Evolutionary conservation across 2,888 invertebrate species (phyloP), one percentile per base, ranked within the genome.

Genomic region (Desoria tigrina): DNA sequence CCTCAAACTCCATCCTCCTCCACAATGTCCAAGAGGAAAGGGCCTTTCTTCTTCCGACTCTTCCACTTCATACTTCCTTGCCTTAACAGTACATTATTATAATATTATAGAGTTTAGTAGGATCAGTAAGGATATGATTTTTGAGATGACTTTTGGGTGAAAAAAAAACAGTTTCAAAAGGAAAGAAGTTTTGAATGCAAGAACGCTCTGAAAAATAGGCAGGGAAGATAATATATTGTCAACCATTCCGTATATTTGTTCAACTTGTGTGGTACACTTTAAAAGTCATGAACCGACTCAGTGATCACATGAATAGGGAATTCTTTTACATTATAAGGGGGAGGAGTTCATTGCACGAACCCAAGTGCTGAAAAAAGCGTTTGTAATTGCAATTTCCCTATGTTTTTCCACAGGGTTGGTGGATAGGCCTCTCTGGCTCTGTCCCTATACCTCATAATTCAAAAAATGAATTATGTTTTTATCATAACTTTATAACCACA

Each of bases 211-310:
- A n/a, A n/a, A 45, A 21, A 4, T 45, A n/a, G 21, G 6, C 21
- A 6, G 45, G 45, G 21, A 18, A n/a, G 21, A 45, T 11, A 39
- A 39, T 11, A 6, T 16, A 45, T 45, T 45, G 45, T 45, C 21
- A 45, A 45, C 45, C 21, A 18, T 6, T 16, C 6, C 4, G 45
- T 18, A 16, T 45, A 76, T 74, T 76, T 76, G 76, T 76, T 73
- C 76, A 56, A 68, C 74, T 68, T 74, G 76, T 76, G 76, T 67
- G 76, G 74, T 64, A 73, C 51, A 51, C 55, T 55, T 55, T 27
- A n/a, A 32, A 32, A 55, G 6, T 32, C 55, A 55, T 32, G 51
- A 51, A 26, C 37, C 55, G 55, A 55, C 18, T 32, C 55, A 55
- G 32, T 55, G 55, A 55, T 18, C 55, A 55, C 27, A 9, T 32